These are phyloP conservation scores for Phasia obesa DNA, from an alignment of 2,888 invertebrate genomes.

Conservation along the genomic window DNA sequence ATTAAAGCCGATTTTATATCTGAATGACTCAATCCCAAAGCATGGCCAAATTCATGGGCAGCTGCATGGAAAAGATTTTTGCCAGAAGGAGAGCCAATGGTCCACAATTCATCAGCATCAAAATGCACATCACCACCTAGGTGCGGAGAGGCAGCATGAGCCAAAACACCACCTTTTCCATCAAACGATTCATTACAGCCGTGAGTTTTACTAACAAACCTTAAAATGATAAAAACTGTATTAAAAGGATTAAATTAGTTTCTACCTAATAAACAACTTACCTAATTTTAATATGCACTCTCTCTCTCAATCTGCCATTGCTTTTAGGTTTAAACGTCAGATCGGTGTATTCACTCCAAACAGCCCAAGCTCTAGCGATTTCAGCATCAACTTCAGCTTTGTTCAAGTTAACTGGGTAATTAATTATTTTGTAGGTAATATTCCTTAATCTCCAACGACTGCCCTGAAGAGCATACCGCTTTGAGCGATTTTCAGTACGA, in stretches of 20 bases:
- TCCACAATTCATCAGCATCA: slow-evolving; percentile 97
- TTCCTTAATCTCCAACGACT: slow-evolving; percentile 96
- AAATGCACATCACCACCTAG: slow-evolving; percentile 99
- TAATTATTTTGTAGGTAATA: slow-evolving; percentile 94
- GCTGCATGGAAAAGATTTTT: slow-evolving; percentile 96
- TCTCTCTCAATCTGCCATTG: no score
- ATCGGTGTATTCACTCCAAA: slow-evolving; percentile 94
- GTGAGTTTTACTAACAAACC: slow-evolving; percentile 94
- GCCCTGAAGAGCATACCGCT: slow-evolving; percentile 96
- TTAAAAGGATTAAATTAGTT: background rate
- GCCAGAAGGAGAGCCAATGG: slow-evolving; percentile 90
- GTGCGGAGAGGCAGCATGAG: slow-evolving; percentile 98
- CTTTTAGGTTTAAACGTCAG: slow-evolving; percentile 89
- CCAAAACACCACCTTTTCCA: slow-evolving; percentile 95
- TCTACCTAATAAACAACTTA: slow-evolving; percentile 68
- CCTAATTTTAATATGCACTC: slow-evolving; percentile 92
- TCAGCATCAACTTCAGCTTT: slow-evolving; percentile 89
- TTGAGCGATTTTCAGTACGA: slow-evolving; percentile 89
- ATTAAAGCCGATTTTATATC: slow-evolving; percentile 94
- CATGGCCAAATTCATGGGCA: slow-evolving; percentile 98
- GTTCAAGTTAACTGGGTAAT: slow-evolving; percentile 90
- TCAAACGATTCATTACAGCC: slow-evolving; percentile 98
- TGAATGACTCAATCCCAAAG: slow-evolving; percentile 96
- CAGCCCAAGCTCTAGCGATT: slow-evolving; percentile 91
- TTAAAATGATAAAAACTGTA: slow-evolving; percentile 49